phyloP scores from a whole-genome alignment of 2,888 invertebrate genomes.

The Oligia fasciuncula region DNA sequence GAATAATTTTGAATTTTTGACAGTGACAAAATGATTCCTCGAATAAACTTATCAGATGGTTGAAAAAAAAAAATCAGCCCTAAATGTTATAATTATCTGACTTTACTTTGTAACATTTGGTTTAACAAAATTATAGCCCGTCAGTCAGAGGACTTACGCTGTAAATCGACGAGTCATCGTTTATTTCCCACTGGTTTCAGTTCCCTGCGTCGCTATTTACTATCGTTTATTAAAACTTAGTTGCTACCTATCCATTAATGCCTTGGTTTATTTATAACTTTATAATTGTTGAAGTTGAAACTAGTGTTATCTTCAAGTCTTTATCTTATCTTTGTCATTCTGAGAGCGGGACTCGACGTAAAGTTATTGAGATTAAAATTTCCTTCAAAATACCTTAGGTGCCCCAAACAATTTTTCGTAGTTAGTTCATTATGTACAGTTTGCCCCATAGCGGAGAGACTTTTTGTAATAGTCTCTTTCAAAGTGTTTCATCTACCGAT shows the following conservation, averaged over 20 bases:
- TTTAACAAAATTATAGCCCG: background rate
- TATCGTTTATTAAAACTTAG: background rate
- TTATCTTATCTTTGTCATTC: constrained; percentile 55
- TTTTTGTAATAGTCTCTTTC: background rate
- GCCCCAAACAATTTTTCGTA: constrained; percentile 6
- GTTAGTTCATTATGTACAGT: constrained; percentile 4
- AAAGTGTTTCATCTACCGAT: constrained; percentile 5
- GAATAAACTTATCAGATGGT: too few relatives aligned
- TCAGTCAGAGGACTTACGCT: background rate
- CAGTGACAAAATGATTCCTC: too few relatives aligned
- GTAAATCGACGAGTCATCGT: constrained; percentile 63
- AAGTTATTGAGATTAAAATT: constrained; percentile 9
- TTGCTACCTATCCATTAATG: background rate
- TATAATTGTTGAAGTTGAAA: constrained; percentile 9
- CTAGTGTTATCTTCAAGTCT: constrained; percentile 24
- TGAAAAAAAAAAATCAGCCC: too few relatives aligned
- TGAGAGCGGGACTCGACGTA: constrained; percentile 13
- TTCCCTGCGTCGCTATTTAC: constrained; percentile 10
- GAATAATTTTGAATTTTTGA: too few relatives aligned
- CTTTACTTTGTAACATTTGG: background rate
- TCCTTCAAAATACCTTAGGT: constrained; percentile 6
- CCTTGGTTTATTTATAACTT: constrained; percentile 15
- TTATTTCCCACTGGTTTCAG: constrained; percentile 39
- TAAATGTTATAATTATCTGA: background rate
- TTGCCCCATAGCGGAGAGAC: background rate